Conservation (phyloP, 35 echinoderm and acorn worm genomes). For the Amphiura filiformis region DNA sequence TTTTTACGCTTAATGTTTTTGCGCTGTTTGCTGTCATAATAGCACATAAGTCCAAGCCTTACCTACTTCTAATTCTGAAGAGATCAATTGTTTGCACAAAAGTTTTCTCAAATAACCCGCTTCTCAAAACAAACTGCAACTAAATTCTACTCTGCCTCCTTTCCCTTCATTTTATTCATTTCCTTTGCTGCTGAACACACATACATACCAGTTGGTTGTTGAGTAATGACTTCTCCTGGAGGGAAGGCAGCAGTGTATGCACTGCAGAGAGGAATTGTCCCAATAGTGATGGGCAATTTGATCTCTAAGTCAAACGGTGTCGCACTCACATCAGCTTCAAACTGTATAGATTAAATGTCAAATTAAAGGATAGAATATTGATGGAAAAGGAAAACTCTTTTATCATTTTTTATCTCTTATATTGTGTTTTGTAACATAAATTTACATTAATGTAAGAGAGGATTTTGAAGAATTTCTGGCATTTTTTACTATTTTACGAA, state of each 20-base stretch:
- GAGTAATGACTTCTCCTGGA: neutral
- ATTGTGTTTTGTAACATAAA: too few species aligned
- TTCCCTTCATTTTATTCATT: neutral
- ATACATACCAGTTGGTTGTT: conserved; percentile 12
- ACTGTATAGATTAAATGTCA: neutral
- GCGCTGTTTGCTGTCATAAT: too few species aligned
- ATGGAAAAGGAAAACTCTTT: too few species aligned
- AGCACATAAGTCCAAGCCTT: too few species aligned
- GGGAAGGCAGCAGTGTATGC: neutral
- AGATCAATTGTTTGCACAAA: neutral
- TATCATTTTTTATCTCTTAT: too few species aligned
- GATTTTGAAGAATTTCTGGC: too few species aligned
- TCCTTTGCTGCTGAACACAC: too few species aligned
- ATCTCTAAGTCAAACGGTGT: conserved; percentile 38
- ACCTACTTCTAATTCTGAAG: neutral
- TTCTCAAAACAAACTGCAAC: neutral
- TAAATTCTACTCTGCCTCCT: neutral
- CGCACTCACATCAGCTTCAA: conserved; percentile 39
- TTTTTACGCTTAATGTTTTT: too few species aligned
- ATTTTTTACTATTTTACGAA: too few species aligned
- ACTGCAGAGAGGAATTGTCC: conserved; percentile 31
- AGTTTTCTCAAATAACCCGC: neutral
- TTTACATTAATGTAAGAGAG: too few species aligned
- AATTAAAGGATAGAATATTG: too few species aligned
- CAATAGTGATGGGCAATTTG: conserved; percentile 41